Evolutionary conservation across 2,113 vertebrate genomes (phyloP), one percentile per base, ranked within the genome.

Genomic region (Toxotes jaculatrix): DNA sequence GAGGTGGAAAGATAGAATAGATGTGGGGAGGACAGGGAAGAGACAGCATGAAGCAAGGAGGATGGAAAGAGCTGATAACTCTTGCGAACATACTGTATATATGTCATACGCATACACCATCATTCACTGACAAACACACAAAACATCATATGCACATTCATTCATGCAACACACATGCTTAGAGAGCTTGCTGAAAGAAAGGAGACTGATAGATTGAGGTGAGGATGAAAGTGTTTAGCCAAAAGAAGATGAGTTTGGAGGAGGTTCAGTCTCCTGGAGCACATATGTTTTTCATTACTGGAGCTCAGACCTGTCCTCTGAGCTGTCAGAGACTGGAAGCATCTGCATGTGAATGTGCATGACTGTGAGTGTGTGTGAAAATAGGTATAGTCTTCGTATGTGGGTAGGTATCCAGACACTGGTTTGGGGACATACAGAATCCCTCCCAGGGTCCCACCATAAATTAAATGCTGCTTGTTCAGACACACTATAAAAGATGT

Each of bases 231-330:
- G 74, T 67, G 86, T 85, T 92, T 79, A 66, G 85, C 82, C 90
- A 88, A 77, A 68, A 79, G 86, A 92, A 92, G 92, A 94, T 90
- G 85, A 93, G 83, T 71, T 74, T 70, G 69, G 88, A 90, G 70
- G 82, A 87, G 87, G 70, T 82, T 83, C 38, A 82, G 83, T 91
- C 85, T 90, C 67, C 49, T 49, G 74, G 78, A 90, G 78, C 83
- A 88, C 94, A 95, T 75, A 14, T 94, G 94, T 55, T 93, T 91
- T 86, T 89, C 76, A 89, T 96, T 94, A 93, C 51, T 45, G 10
- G 40, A 73, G 74, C 82, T 88, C 87, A 92, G 89, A 94, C 90
- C 82, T 92, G 90, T 92, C 87, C 79, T 84, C 85, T 43, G 74
- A 82, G 81, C 88, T 81, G 84, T 87, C 88, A 88, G 40, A 88